These are phyloP conservation scores for Leptopilina myrica DNA, from an alignment of 2,888 invertebrate genomes.

Conservation along the genomic window DNA sequence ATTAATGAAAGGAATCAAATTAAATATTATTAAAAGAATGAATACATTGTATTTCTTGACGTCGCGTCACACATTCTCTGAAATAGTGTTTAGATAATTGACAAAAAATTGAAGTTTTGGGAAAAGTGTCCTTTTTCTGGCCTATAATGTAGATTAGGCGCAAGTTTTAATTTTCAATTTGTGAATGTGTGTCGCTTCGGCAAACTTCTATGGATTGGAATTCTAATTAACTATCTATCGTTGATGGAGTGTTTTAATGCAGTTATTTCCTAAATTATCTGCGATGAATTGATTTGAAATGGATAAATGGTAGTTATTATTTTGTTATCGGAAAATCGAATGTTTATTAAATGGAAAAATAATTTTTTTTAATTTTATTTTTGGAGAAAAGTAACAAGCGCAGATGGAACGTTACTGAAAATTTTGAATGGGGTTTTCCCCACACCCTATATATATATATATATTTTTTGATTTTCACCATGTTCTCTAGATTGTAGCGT, in stretches of 20 bases:
- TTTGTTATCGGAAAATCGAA: background rate
- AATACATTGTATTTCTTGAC: too few relatives aligned
- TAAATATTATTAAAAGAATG: too few relatives aligned
- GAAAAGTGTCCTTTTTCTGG: too few relatives aligned
- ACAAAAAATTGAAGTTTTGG: too few relatives aligned
- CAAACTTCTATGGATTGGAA: slow-evolving; percentile 1
- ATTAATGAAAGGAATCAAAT: too few relatives aligned
- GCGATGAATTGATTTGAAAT: background rate
- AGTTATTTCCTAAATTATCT: slow-evolving; percentile 12
- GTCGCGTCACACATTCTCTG: too few relatives aligned
- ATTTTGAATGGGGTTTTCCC: slow-evolving; percentile 1
- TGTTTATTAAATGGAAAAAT: background rate
- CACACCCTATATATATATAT: slow-evolving; percentile 5
- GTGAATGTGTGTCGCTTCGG: background rate
- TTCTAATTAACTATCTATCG: background rate
- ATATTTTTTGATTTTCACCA: slow-evolving; percentile 46
- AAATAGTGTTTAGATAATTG: too few relatives aligned
- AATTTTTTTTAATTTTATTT: background rate
- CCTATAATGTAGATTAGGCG: too few relatives aligned
- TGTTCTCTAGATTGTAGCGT: slow-evolving; percentile 42
- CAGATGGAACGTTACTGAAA: background rate
- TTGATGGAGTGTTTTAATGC: background rate
- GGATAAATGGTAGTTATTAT: slow-evolving; percentile 1
- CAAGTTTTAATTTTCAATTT: slow-evolving; percentile 1
- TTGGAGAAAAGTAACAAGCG: too few relatives aligned